Evolutionary conservation across 2,113 vertebrate genomes (phyloP).

Genomic region (Brachionichthys hirsutus): DNA sequence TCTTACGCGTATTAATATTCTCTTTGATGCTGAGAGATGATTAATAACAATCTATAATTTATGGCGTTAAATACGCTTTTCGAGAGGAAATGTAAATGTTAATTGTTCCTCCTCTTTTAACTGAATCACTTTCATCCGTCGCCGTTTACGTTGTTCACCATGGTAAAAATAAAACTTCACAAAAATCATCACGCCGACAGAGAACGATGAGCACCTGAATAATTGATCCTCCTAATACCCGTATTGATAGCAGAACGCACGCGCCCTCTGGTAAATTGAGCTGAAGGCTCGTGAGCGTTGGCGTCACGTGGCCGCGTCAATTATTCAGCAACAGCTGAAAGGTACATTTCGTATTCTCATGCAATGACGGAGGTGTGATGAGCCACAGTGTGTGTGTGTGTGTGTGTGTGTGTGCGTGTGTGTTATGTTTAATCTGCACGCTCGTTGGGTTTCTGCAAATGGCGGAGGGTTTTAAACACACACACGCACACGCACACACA

Average conservation of each 20-base stretch:
- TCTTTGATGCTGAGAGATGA: conserved; percentile 55
- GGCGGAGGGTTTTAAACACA: too few species aligned
- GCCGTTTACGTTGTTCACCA: too few species aligned
- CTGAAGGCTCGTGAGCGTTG: conserved; percentile 72
- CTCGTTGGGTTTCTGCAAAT: too few species aligned
- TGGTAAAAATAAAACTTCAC: too few species aligned
- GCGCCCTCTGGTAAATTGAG: conserved; percentile 74
- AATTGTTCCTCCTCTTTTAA: too few species aligned
- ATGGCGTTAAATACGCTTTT: conserved; percentile 8
- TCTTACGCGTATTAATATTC: conserved; percentile 58
- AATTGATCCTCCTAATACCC: conserved; percentile 64
- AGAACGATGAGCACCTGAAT: conserved; percentile 49
- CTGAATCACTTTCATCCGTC: too few species aligned
- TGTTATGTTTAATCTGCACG: too few species aligned
- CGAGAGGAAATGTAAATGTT: too few species aligned
- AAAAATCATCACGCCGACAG: too few species aligned
- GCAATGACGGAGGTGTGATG: conserved; percentile 31
- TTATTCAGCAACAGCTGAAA: conserved; percentile 82
- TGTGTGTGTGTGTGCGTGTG: too few species aligned
- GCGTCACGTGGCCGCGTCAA: conserved; percentile 81
- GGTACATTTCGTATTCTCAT: conserved; percentile 72
- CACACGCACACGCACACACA: conserved; percentile 10
- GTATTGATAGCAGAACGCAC: conserved; percentile 76
- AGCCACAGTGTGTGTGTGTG: too few species aligned
- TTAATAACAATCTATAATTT: conserved; percentile 29